Base-by-base conservation (phyloP, 2,888 invertebrate genomes). In the Oligia latruncula region DNA sequence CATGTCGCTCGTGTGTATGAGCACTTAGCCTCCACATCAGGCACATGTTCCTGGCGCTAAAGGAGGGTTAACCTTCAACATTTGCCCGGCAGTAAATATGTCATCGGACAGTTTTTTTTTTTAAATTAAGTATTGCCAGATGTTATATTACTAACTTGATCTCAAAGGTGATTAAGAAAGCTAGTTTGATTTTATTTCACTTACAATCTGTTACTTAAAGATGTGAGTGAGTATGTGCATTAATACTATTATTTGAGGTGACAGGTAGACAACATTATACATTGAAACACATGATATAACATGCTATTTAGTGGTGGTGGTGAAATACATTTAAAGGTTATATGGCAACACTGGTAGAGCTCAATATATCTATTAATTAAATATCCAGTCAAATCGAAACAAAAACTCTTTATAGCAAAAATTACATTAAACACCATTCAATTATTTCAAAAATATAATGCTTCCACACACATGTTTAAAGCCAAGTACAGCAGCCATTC, bases 251-350 rank as follows among this genome's bases (percentile, higher is more conserved):
- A 80, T 82, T 86, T 74, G 80, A 87, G 92, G 91, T 90, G 85
- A 86, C 80, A 91, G 92, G 88, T 86, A 84, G 87, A 85, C 80
- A 81, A 89, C 88, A 87, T 81, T 79, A 62, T 72, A 85, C 82
- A 81, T 86, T 80, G 55, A 82, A 88, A 88, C 86, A 91, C 82
- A 85, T 90, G 83, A 87, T 90, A 80, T 92, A 90, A 91, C 89
- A 90, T 86, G 82, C 55, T 88, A 78, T 74, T 83, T 83, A 89
- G 82, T 71, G 94, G 94, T 94, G 93, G 74, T 90, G 94, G 94
- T 89, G 86, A 86, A 86, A 78, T 83, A 65, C 83, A 76, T 77
- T 87, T 83, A 77, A 78, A 79, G 76, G 85, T 89, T 80, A 92
- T 92, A 89, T 94, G 92, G 93, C 91, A 94, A 93, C 91, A 90